Base-by-base conservation (phyloP, 1,140 invertebrate genomes). In the Scaptomyza graminum region DNA sequence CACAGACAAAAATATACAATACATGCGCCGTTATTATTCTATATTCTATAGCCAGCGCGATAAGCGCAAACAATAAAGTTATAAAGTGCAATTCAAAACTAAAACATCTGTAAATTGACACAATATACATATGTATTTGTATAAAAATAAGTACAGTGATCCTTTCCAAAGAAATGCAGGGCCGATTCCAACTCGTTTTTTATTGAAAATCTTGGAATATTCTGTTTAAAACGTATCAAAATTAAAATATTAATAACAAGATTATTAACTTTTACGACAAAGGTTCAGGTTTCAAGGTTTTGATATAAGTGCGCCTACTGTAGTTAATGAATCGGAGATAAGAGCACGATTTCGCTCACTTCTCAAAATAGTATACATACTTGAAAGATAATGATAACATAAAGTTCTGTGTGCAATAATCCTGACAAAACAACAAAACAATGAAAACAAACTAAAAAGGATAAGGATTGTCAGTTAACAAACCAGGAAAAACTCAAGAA, bases 31-130 rank as follows among this genome's bases (percentile, higher is more conserved):
- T 15, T 59, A 43, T n/a, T n/a, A n/a, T n/a, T n/a, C n/a, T n/a
- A n/a, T n/a, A n/a, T 39, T 59, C 50, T 52, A 66, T 52, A 71
- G n/a, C 54, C 51, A 28, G 12, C 25, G 22, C 39, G 69, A 72
- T 60, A 72, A 72, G 62, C 46, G 37, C 13, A 31, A 55, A 52
- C 31, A 18, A 72, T 55, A 66, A 57, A 76, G 74, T 68, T 81
- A 87, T 66, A 69, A 75, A 78, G 46, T 85, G 82, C 83, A 82
- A 82, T 72, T 82, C 25, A 71, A 61, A 66, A 74, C 70, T 74
- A 51, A 67, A 74, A 13, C 57, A 68, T 76, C 56, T 50, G 63
- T 67, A 67, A 59, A 54, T 55, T 54, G 22, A 65, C 51, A 51
- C 49, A 64, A 56, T 44, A 64, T 34, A 31, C 52, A 64, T 9